Base-by-base conservation (phyloP, 2,888 invertebrate species). In the Horisme vitalbata region DNA sequence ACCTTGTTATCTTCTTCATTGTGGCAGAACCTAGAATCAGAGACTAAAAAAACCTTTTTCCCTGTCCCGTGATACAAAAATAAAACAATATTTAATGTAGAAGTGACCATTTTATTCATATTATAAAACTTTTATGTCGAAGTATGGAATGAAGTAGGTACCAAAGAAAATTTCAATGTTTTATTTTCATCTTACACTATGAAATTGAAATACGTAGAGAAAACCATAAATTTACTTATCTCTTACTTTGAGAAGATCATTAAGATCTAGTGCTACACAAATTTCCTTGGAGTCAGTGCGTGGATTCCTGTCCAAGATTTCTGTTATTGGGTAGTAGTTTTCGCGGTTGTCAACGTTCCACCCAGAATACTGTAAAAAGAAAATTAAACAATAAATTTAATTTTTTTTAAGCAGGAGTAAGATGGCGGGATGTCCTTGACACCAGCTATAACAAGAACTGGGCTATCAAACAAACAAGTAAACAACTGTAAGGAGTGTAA, bases 331-430 rank as follows among this genome's bases (percentile, higher is more conserved):
- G 63, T 91, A 91, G 68, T 92, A 92, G 59, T 91, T 90, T 20
- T 91, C 90, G 61, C 91, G 87, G 68, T 91, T 91, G 66, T 91
- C 91, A 46, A 90, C 86, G 71, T 91, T 91, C 92, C 92, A 92
- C 43, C 92, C 92, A 43, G 92, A 92, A 65, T 92, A 92, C 91
- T 92, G 83, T 47, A 89, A 87, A 53, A 60, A 54, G 57, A 43
- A 45, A 43, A 21, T 28, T 23, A 34, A 38, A 51, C 30, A 23
- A 11, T n/a, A n/a, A n/a, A n/a, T n/a, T n/a, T n/a, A n/a, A n/a
- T n/a, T n/a, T n/a, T n/a, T n/a, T n/a, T n/a, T n/a, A n/a, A n/a
- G n/a, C n/a, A n/a, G n/a, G n/a, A n/a, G n/a, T n/a, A n/a, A n/a
- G n/a, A n/a, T n/a, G n/a, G n/a, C n/a, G n/a, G n/a, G n/a, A n/a